These are phyloP conservation scores for Nomada flava DNA, from an alignment of 2,888 invertebrate species.

Conservation along the genomic window DNA sequence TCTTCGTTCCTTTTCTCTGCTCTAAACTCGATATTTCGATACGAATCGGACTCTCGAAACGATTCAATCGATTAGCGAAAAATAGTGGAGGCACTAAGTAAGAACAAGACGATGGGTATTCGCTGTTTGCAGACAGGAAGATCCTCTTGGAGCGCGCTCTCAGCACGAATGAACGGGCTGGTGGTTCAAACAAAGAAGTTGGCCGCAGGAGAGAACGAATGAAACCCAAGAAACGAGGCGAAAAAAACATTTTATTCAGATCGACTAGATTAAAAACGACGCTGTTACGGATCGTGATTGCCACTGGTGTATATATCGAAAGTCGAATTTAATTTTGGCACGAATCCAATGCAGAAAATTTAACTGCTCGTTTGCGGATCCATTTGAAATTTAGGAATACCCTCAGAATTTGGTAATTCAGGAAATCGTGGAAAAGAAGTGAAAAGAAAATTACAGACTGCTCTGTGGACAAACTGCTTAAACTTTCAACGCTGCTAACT, in stretches of 20 bases:
- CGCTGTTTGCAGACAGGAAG: conserved; percentile 72
- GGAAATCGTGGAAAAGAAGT: background rate
- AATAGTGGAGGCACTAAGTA: conserved; percentile 30
- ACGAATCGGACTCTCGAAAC: conserved; percentile 31
- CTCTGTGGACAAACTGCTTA: background rate
- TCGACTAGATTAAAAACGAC: background rate
- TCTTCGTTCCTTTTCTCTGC: background rate
- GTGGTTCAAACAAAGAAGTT: conserved; percentile 22
- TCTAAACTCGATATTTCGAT: background rate
- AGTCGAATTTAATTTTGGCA: conserved; percentile 13
- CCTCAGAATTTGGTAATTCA: background rate
- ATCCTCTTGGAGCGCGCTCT: conserved; percentile 73
- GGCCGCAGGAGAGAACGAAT: conserved; percentile 13
- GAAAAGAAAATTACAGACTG: background rate
- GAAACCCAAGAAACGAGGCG: conserved; percentile 1
- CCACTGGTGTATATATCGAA: background rate
- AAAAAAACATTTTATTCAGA: background rate
- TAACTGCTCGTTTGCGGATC: background rate
- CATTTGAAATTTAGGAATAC: background rate
- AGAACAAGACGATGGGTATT: conserved; percentile 67
- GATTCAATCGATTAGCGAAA: conserved; percentile 52
- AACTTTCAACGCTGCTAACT: conserved; percentile 26
- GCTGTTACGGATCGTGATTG: background rate
- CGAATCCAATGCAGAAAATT: background rate
- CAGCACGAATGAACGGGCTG: conserved; percentile 69